phyloP scores from a whole-genome alignment of 2,797 vertebrate genomes.

The Carcharodon carcharias region DNA sequence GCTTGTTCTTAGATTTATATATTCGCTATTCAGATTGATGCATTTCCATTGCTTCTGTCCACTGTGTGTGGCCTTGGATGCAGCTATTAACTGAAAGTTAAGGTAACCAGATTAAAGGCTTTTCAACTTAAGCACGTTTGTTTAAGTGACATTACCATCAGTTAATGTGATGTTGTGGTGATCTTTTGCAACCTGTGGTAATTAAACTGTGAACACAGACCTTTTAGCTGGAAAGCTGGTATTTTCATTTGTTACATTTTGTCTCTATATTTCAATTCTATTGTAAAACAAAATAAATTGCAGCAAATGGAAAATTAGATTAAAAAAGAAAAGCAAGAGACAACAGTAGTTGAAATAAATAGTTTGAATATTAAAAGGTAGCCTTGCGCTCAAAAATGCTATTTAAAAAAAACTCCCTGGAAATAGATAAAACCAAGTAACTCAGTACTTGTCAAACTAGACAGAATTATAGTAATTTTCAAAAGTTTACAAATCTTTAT shows the following conservation, averaged over 20 bases:
- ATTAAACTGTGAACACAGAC: conserved; percentile 29
- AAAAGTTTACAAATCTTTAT: conserved; percentile 32
- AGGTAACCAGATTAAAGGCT: conserved; percentile 58
- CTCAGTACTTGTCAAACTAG: not conserved
- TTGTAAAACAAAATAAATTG: conserved; percentile 19
- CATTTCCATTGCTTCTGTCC: not conserved
- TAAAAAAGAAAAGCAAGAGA: conserved; percentile 38
- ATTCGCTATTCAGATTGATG: not conserved
- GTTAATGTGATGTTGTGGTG: conserved; percentile 30
- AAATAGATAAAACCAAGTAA: conserved; percentile 40
- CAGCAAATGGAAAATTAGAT: conserved; percentile 26
- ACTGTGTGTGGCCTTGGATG: conserved; percentile 55
- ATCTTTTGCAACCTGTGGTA: conserved; percentile 21
- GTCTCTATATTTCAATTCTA: not conserved
- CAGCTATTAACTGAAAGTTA: conserved; percentile 57
- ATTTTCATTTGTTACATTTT: conserved; percentile 12
- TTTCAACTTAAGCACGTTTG: conserved; percentile 45
- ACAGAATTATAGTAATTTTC: conserved; percentile 20
- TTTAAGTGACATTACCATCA: conserved; percentile 43
- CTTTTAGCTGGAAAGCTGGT: conserved; percentile 20
- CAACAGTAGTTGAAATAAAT: conserved; percentile 41
- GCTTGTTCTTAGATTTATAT: not conserved
- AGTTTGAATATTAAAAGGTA: conserved; percentile 42
- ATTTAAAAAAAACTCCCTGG: conserved; percentile 26
- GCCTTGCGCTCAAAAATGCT: conserved; percentile 38